Percentiles rank a stretch among this genome's conserved stretches.
phyloP scores from a whole-genome alignment of 1,140 invertebrate genomes.

The Dermatophagoides farinae region DNA sequence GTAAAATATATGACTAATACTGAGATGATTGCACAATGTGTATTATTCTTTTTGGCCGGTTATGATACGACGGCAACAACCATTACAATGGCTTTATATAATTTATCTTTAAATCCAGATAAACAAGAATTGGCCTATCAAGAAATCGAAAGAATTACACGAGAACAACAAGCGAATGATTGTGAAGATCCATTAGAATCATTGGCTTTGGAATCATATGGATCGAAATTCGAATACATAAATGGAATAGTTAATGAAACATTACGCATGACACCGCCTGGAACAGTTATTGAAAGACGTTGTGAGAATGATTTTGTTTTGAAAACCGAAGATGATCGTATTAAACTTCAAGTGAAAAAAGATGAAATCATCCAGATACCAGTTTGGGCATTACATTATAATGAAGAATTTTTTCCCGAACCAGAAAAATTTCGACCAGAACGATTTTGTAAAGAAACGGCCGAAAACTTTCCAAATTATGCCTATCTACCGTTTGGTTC shows the following conservation, averaged over 20 bases:
- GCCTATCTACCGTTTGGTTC: slow-evolving; percentile 3
- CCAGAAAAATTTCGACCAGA: background rate
- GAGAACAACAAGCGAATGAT: background rate
- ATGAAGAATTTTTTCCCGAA: background rate
- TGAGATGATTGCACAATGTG: slow-evolving; percentile 31
- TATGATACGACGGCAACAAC: slow-evolving; percentile 31
- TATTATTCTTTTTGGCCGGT: slow-evolving; percentile 47
- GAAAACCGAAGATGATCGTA: background rate
- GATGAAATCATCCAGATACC: background rate
- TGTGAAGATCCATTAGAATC: background rate
- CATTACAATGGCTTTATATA: slow-evolving; percentile 18
- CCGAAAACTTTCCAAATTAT: background rate
- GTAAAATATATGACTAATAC: background rate
- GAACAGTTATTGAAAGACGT: background rate
- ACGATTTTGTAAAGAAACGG: background rate
- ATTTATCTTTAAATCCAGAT: slow-evolving; percentile 12
- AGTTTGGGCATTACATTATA: background rate
- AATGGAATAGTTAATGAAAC: background rate
- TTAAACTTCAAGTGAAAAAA: background rate
- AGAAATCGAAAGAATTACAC: background rate
- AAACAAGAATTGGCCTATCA: slow-evolving; percentile 2
- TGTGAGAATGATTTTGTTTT: background rate
- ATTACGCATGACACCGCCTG: background rate
- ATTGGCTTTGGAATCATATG: background rate
- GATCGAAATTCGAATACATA: background rate